Conservation (phyloP, 2,888 invertebrate species). For the Baccha elongata region DNA sequence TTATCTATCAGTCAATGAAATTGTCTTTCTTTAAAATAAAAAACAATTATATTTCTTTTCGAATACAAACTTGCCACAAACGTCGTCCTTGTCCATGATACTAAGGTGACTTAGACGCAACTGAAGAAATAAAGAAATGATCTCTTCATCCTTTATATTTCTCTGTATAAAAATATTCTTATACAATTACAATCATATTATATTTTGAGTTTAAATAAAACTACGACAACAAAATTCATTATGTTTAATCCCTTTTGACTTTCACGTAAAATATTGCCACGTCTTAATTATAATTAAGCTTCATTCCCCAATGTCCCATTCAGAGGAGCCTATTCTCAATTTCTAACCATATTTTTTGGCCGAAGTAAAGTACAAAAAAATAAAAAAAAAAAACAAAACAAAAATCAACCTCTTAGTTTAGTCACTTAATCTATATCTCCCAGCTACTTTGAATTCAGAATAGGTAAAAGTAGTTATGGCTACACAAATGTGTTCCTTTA, state of each 20-base stretch:
- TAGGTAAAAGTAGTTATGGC: conserved; percentile 13
- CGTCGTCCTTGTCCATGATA: too few species aligned
- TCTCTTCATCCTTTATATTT: too few species aligned
- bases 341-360: background rate
- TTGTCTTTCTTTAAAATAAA: too few species aligned
- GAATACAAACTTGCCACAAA: too few species aligned
- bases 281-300: conserved; percentile 11
- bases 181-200: too few species aligned
- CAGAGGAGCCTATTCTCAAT: background rate
- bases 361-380: background rate
- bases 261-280: conserved; percentile 26
- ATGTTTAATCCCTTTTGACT: background rate
- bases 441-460: conserved; percentile 16
- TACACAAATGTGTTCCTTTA: conserved; percentile 6
- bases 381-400: background rate
- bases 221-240: background rate
- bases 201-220: too few species aligned
- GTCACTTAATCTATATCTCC: conserved; percentile 6
- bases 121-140: too few species aligned
- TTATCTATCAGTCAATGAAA: too few species aligned
- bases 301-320: conserved; percentile 14
- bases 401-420: conserved; percentile 1
- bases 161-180: too few species aligned
- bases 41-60: too few species aligned
- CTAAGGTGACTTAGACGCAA: too few species aligned